Evolutionary conservation across 2,888 invertebrate genomes (phyloP).

Genomic region (Suillia variegata): DNA sequence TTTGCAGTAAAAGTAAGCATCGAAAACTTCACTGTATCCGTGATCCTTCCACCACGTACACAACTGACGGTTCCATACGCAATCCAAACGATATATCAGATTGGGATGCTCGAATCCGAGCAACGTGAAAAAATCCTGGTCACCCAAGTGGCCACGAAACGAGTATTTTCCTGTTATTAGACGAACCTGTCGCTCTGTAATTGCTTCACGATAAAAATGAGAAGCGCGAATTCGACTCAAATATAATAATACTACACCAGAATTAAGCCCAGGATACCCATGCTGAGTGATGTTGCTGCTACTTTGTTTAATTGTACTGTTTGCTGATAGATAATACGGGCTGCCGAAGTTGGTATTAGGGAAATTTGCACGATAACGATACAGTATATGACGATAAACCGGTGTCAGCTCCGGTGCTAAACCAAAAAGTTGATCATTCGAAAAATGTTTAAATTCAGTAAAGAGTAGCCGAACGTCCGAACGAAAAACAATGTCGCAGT

Average conservation of each 20-base stretch:
- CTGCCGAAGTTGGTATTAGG: conserved; percentile 68
- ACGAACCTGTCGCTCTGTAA: conserved; percentile 64
- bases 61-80: conserved; percentile 80
- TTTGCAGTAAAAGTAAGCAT: conserved; percentile 72
- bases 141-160: conserved; percentile 78
- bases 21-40: conserved; percentile 75
- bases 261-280: conserved; percentile 80
- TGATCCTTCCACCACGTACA: conserved; percentile 82
- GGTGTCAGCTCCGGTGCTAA: conserved; percentile 77
- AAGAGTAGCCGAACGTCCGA: conserved; percentile 71
- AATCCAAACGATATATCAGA: conserved; percentile 74
- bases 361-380: conserved; percentile 69
- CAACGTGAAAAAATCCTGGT: conserved; percentile 81
- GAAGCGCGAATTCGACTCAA: conserved; percentile 71
- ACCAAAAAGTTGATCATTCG: conserved; percentile 70
- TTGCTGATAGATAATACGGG: conserved; percentile 44
- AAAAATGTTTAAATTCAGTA: conserved; percentile 71
- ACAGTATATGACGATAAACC: conserved; percentile 77
- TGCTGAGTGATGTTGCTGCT: conserved; percentile 43
- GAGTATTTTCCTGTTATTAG: conserved; percentile 67
- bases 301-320: conserved; percentile 11
- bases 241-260: conserved; percentile 76
- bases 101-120: conserved; percentile 73
- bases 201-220: conserved; percentile 65
- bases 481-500: conserved; percentile 78